These are phyloP conservation scores for Phymatocera aterrima DNA, from an alignment of 2,888 invertebrate species.

Conservation along the genomic window DNA sequence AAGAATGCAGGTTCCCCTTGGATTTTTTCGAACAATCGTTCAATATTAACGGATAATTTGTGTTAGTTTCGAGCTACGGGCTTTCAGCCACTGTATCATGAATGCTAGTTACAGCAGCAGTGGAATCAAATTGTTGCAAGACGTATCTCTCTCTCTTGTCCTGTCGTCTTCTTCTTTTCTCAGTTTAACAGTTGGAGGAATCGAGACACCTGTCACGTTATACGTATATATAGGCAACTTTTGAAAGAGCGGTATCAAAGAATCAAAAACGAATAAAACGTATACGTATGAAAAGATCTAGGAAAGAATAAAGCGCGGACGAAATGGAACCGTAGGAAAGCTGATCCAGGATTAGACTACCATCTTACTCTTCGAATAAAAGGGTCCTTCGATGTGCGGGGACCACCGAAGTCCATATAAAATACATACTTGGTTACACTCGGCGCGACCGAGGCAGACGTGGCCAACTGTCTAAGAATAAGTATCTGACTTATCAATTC, in stretches of 20 bases:
- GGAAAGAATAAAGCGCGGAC: constrained; percentile 24
- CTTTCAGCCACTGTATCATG: no score
- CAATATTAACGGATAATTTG: no score
- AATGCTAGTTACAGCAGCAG: no score
- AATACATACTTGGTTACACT: constrained; percentile 17
- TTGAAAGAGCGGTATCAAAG: constrained; percentile 31
- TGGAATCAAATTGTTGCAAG: no score
- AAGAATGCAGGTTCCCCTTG: no score
- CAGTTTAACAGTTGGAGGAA: neutral
- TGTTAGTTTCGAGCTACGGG: no score
- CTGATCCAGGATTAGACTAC: constrained; percentile 48
- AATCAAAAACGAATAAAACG: constrained; percentile 31
- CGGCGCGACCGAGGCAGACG: neutral
- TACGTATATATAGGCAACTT: neutral
- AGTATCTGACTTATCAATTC: constrained; percentile 1
- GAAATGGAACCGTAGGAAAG: constrained; percentile 34
- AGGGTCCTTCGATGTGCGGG: constrained; percentile 31
- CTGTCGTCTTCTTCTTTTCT: neutral
- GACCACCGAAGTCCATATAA: constrained; percentile 36
- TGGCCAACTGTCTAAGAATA: neutral
- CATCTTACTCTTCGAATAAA: constrained; percentile 45
- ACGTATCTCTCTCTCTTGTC: neutral
- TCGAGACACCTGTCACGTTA: constrained; percentile 39
- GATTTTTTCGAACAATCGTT: no score
- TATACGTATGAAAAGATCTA: constrained; percentile 33